Evolutionary conservation across 2,888 invertebrate genomes (phyloP), one percentile per base, ranked within the genome.

Genomic region (Pseudococcus jackbeardsleyi): DNA sequence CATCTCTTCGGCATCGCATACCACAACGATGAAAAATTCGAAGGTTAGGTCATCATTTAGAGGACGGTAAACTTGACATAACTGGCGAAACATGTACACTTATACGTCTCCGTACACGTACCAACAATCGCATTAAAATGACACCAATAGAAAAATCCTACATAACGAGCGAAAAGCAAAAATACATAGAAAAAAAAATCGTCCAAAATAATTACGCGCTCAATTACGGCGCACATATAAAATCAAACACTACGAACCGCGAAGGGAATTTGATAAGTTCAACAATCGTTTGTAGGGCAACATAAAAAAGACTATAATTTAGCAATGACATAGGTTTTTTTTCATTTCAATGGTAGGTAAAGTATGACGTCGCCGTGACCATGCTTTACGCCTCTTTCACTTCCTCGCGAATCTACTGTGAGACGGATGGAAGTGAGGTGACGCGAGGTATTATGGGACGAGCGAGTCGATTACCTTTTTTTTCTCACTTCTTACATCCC

Each of bases 241-340:
- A 79, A 79, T 79, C 79, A 42, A 42, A 42, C 42, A 19, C 19
- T n/a, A 79, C 42, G 79, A 33, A 33, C 26, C 26, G 26, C 26
- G 26, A 33, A 33, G 26, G 26, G 26, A 46, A 82, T 82, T 46
- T 82, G 79, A 82, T 46, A 82, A 42, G n/a, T 42, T 82, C 19
- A 46, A 82, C 79, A 82, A 82, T 82, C 72, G 79, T 82, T 82
- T 19, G 79, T 82, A 82, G 79, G 79, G 46, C 79, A 82, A 82
- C 79, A 79, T n/a, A 39, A 22, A 46, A 46, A n/a, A 19, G 42
- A 82, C 79, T 72, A 72, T 72, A 72, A 72, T 72, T 72, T 33
- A 72, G 33, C 79, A 46, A 82, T 46, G 79, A 46, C 79, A 82
- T 82, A 82, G 79, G 46, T 77, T 77, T 77, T 39, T 64, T 64